A percentile compares a stretch with the other conserved stretches of the same genome.
Evolutionary conservation across 2,113 vertebrate genomes (phyloP).

Genomic region (Crotalus helleri): DNA sequence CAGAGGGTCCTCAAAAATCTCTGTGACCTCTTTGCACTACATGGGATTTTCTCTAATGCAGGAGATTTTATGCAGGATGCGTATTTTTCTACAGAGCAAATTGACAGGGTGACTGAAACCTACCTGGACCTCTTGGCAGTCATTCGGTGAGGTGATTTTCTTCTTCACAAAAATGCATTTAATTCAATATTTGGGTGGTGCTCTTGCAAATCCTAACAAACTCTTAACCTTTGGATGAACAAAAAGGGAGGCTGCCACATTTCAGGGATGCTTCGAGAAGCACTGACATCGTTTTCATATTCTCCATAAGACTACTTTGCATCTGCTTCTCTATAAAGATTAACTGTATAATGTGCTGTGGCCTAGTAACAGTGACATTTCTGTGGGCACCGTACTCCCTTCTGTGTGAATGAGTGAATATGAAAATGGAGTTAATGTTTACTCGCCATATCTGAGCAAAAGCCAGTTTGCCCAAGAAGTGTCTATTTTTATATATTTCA

Average conservation of each 20-base stretch:
- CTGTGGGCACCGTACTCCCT: background rate
- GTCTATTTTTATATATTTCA: background rate
- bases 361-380: background rate
- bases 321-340: background rate
- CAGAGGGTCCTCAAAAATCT: slow-evolving; percentile 68
- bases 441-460: background rate
- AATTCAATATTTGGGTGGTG: background rate
- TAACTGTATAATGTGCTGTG: no score
- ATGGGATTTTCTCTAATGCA: slow-evolving; percentile 62
- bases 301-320: background rate
- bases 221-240: background rate
- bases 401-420: background rate
- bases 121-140: slow-evolving; percentile 69
- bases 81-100: slow-evolving; percentile 68
- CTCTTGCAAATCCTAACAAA: background rate
- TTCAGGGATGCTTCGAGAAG: background rate
- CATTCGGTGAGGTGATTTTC: slow-evolving; percentile 66
- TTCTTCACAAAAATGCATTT: background rate
- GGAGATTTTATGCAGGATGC: slow-evolving; percentile 70
- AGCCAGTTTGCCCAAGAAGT: background rate
- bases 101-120: slow-evolving; percentile 63
- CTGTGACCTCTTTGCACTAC: slow-evolving; percentile 72
- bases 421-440: background rate
- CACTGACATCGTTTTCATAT: no score
- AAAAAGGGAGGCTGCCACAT: background rate